phyloP scores from a whole-genome alignment of 2,888 invertebrate genomes.

The Troilus luridus region DNA sequence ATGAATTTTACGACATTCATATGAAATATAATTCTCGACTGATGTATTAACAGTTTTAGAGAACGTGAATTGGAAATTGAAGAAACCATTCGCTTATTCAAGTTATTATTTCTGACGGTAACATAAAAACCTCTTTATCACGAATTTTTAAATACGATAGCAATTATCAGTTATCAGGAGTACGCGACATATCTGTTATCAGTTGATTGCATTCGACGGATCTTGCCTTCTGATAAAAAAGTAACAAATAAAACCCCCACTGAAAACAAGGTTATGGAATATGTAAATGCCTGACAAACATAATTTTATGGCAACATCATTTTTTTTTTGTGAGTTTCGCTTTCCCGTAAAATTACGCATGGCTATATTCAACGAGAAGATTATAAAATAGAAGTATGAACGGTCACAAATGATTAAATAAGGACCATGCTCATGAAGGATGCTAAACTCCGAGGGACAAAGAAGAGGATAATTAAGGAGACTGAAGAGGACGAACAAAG shows the following conservation, averaged over 20 bases:
- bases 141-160: neutral
- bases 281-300: neutral
- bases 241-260: neutral
- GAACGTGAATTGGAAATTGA: no score
- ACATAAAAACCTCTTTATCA: neutral
- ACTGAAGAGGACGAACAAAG: slow-evolving; percentile 2
- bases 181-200: neutral
- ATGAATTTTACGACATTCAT: no score
- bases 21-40: no score
- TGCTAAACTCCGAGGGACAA: slow-evolving; percentile 29
- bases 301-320: neutral
- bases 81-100: no score
- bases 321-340: neutral
- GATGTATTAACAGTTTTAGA: no score
- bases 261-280: neutral
- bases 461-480: slow-evolving; percentile 31
- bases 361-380: neutral
- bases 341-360: neutral
- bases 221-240: neutral
- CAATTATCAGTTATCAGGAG: neutral
- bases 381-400: slow-evolving; percentile 2
- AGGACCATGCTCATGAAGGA: neutral
- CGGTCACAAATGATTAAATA: neutral
- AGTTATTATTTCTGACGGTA: neutral
- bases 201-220: neutral